phyloP scores from a whole-genome alignment of 2,888 invertebrate genomes.

The Morpho helenor region DNA sequence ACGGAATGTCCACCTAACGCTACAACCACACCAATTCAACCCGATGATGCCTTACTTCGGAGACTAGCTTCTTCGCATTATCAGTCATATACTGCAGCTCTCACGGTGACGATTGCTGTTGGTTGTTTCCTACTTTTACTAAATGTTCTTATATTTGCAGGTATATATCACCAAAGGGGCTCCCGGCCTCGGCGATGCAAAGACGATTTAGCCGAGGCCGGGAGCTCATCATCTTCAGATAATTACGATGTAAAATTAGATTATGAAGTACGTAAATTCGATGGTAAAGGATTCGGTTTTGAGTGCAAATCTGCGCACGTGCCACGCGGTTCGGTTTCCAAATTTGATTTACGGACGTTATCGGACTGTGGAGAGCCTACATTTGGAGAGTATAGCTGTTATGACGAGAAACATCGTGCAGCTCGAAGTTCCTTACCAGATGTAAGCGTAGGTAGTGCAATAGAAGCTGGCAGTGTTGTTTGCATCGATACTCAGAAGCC shows the following conservation, averaged over 20 bases:
- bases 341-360: conserved; percentile 72
- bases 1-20: conserved; percentile 87
- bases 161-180: conserved; percentile 92
- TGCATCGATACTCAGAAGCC: conserved; percentile 75
- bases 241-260: conserved; percentile 80
- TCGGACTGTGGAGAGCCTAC: conserved; percentile 76
- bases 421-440: conserved; percentile 81
- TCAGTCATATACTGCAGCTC: conserved; percentile 92
- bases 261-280: conserved; percentile 73
- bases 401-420: conserved; percentile 79
- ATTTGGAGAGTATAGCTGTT: conserved; percentile 83
- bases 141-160: conserved; percentile 92
- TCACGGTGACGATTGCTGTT: conserved; percentile 92
- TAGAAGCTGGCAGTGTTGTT: conserved; percentile 78
- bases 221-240: conserved; percentile 83
- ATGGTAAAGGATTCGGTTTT: conserved; percentile 76
- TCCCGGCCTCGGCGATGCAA: conserved; percentile 85
- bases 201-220: conserved; percentile 86
- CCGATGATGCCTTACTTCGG: conserved; percentile 85
- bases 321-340: conserved; percentile 64
- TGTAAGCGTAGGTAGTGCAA: conserved; percentile 79
- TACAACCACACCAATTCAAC: conserved; percentile 62
- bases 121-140: conserved; percentile 90
- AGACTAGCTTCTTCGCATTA: conserved; percentile 90
- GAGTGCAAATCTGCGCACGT: conserved; percentile 79